Evolutionary conservation across 2,888 invertebrate genomes (phyloP).

Genomic region (Spisula solida): DNA sequence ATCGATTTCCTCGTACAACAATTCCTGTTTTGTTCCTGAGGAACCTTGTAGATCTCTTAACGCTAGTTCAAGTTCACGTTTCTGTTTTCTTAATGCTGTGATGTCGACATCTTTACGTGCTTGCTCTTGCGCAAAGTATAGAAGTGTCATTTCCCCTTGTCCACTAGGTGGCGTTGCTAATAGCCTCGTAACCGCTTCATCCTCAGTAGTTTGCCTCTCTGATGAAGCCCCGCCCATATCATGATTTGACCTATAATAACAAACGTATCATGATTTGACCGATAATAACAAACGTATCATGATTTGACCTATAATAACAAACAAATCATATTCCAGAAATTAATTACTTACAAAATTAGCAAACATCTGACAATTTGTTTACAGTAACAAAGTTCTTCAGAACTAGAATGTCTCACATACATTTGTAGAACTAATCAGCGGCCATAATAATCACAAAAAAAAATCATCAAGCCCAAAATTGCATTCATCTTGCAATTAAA

Average conservation of each 20-base stretch:
- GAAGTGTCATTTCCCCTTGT: slow-evolving; percentile 88
- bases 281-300: no score
- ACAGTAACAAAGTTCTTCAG: no score
- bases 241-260: slow-evolving; percentile 49
- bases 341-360: no score
- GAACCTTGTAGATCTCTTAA: slow-evolving; percentile 89
- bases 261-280: background rate
- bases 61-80: slow-evolving; percentile 89
- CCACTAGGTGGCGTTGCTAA: slow-evolving; percentile 84
- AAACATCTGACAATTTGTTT: no score
- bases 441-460: no score
- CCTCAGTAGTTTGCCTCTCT: slow-evolving; percentile 72
- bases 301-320: slow-evolving; percentile 47
- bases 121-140: slow-evolving; percentile 94
- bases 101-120: slow-evolving; percentile 94
- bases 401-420: no score
- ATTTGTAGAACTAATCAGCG: no score
- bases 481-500: no score
- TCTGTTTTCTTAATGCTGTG: slow-evolving; percentile 91
- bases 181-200: slow-evolving; percentile 77
- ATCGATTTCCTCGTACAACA: slow-evolving; percentile 88
- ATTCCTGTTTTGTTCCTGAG: slow-evolving; percentile 87
- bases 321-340: background rate
- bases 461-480: no score
- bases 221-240: slow-evolving; percentile 73